These are phyloP conservation scores for Chaenogobius annularis DNA, from an alignment of 2,113 vertebrate genomes.

Conservation along the genomic window DNA sequence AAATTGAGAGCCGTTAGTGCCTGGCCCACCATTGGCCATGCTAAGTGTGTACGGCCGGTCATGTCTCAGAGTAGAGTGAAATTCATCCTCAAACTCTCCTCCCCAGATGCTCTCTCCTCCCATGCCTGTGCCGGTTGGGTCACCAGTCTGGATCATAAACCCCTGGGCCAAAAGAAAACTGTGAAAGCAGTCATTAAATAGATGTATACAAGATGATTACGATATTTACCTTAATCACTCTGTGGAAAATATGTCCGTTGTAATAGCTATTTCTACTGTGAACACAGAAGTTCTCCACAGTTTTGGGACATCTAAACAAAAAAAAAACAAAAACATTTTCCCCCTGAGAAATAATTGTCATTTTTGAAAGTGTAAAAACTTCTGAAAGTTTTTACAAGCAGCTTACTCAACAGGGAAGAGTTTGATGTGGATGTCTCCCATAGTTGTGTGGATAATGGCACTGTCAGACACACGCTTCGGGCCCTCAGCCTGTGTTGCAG, in stretches of 20 bases:
- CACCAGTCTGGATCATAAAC: slow-evolving; percentile 98
- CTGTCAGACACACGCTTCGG: slow-evolving; percentile 97
- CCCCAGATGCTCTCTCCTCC: slow-evolving; percentile 99
- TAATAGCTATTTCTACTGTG: slow-evolving; percentile 97
- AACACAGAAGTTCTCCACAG: slow-evolving; percentile 98
- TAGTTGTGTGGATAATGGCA: slow-evolving; percentile 96
- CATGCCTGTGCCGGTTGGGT: slow-evolving; percentile 98
- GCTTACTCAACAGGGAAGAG: slow-evolving; percentile 98
- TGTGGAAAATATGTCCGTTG: slow-evolving; percentile 94
- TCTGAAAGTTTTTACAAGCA: too few relatives aligned
- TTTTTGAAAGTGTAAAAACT: too few relatives aligned
- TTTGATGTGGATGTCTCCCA: slow-evolving; percentile 97
- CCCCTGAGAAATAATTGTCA: too few relatives aligned
- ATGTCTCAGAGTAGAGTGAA: slow-evolving; percentile 93
- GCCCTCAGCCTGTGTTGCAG: slow-evolving; percentile 97
- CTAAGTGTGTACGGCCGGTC: slow-evolving; percentile 97
- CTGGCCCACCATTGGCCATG: slow-evolving; percentile 94
- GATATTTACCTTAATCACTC: slow-evolving; percentile 89
- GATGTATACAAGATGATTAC: fast-evolving
- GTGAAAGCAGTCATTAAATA: fast-evolving
- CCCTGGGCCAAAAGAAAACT: slow-evolving; percentile 72
- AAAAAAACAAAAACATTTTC: too few relatives aligned
- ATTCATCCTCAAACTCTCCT: slow-evolving; percentile 98
- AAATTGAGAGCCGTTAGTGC: slow-evolving; percentile 96
- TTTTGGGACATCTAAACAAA: slow-evolving; percentile 89